Percentiles rank a stretch among this genome's conserved stretches.
Conservation (phyloP, 1,140 invertebrate genomes). For the Drosophila miranda region DNA sequence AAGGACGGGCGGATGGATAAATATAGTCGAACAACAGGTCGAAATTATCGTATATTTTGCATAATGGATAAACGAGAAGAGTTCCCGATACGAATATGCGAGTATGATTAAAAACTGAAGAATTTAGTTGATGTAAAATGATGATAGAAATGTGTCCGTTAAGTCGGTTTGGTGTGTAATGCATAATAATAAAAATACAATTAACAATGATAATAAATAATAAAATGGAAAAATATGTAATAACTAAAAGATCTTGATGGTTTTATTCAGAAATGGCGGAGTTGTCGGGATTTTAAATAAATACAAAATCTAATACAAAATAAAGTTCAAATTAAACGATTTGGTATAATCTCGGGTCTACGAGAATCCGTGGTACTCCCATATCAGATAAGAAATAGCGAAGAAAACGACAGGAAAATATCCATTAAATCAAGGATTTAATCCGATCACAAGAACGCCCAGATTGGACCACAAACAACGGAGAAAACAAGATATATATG, state of each 20-base stretch:
- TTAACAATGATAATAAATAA: constrained; percentile 72
- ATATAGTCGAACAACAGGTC: constrained; percentile 50
- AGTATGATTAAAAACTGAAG: constrained; percentile 54
- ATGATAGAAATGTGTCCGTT: constrained; percentile 52
- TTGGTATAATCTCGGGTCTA: too few relatives aligned
- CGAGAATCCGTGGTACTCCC: not conserved
- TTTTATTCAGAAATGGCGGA: constrained; percentile 4
- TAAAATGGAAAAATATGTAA: constrained; percentile 73
- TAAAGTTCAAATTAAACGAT: not conserved
- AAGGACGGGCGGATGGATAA: constrained; percentile 56
- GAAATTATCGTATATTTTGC: constrained; percentile 42
- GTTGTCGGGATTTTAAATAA: too few relatives aligned
- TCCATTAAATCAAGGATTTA: too few relatives aligned
- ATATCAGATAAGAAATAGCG: not conserved
- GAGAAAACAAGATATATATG: too few relatives aligned
- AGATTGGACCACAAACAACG: too few relatives aligned
- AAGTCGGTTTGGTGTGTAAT: constrained; percentile 67
- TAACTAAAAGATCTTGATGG: constrained; percentile 29
- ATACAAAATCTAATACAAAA: not conserved
- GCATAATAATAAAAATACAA: constrained; percentile 61
- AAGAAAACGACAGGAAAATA: too few relatives aligned
- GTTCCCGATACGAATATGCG: constrained; percentile 33
- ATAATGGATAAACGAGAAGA: constrained; percentile 41
- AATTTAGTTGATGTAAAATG: constrained; percentile 73
- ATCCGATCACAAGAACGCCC: too few relatives aligned